Base-by-base conservation (phyloP, 2,797 vertebrate genomes). In the Crypturellus tataupa region DNA sequence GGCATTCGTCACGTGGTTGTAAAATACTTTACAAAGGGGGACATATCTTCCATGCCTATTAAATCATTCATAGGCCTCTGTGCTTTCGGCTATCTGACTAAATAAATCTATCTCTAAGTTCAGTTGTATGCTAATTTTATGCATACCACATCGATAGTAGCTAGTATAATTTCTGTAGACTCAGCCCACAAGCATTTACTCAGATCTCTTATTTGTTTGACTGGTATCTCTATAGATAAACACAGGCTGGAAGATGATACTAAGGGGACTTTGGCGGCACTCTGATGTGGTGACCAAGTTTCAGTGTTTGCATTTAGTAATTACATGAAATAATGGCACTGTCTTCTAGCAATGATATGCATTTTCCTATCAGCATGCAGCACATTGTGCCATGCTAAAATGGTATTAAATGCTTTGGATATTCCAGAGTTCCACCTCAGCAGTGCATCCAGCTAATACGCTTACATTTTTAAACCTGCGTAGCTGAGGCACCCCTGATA, bases 41-140 rank as follows among this genome's bases (percentile, higher is more conserved):
- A 24, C 55, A 85, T 64, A 24, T 92, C 60, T 89, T 92, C n/a
- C 19, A 40, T 87, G 56, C 6, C 39, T 85, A 56, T 89, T 75
- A 84, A 82, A 86, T 68, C 53, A 51, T 64, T 71, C 47, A 53
- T 18, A 49, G 40, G n/a, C 21, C 49, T 63, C 44, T 76, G 42
- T 51, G 51, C 70, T 85, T 40, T 12, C 21, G 27, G 5, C 14
- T 37, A 21, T 27, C 19, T 5, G 10, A 9, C 25, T 58, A 77
- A 75, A 81, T 17, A 81, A 90, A 56, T 25, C n/a, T n/a, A 60
- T 35, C 27, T 59, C 21, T 69, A 53, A 77, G 77, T 75, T 68
- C 51, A 59, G 60, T 7, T 49, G 18, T 44, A 59, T 59, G 35
- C 51, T 92, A 89, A 68, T 58, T 40, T 40, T 12, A 49, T 0